Base-by-base conservation (phyloP, 2,797 vertebrate species). In the Carduelis carduelis region DNA sequence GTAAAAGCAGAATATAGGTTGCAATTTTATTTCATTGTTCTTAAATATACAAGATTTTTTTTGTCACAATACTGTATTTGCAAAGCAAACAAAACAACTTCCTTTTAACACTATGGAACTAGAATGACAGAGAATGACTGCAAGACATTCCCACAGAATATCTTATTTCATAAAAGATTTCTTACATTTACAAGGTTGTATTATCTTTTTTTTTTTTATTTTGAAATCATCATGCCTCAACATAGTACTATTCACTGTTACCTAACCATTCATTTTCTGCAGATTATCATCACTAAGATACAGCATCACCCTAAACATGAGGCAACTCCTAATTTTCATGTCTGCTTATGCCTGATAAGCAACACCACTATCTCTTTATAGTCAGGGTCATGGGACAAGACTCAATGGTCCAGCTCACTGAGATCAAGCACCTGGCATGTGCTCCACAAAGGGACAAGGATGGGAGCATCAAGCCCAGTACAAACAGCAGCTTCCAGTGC, bases 381-480 rank as follows among this genome's bases (percentile, higher is more conserved):
- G 23, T n/a, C 2, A 2, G 8, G 7, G 9, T 53, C 22, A 46
- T 2, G 13, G 55, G 28, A 53, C 11, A 46, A 70, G n/a, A 39
- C 8, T 34, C 7, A 3, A 0, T 14, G 13, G 34, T 37, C 76
- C 80, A 78, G 0, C 10, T 63, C 26, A 16, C 9, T n/a, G 27
- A 77, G 27, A 63, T 39, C 19, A 75, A 69, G 82, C 41, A 57
- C 10, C 9, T 26, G 21, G 41, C 34, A 50, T 11, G 53, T 44
- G 27, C 49, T 44, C 19, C n/a, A 11, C 2, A 9, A 41, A 60
- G 49, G 44, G 10, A 70, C 35, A n/a, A 22, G 34, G 23, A 27
- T 17, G 13, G 17, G 7, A 86, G 35, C 49, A 49, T 2, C 21
- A 68, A 57, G 30, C 12, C 28, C 53, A 7, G 37, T 0, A 24